Base-by-base conservation (phyloP, 2,888 invertebrate species). In the Eulithis prunata region DNA sequence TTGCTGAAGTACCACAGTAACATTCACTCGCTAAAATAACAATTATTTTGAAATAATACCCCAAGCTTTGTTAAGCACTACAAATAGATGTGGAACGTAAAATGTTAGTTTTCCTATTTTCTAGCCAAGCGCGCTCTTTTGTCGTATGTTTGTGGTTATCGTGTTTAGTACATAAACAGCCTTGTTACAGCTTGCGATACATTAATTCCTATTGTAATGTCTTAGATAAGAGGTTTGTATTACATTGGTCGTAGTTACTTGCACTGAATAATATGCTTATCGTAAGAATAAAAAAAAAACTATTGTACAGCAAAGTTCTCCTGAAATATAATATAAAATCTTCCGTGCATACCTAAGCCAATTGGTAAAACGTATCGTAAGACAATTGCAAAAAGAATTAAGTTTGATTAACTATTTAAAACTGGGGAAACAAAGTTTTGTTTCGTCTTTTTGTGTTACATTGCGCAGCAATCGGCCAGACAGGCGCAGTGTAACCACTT, bases 191-290 rank as follows among this genome's bases (percentile, higher is more conserved):
- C 87, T 87, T 88, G 83, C 82, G 78, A 84, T 81, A 77, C 80
- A 78, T 81, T 53, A 80, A 79, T 64, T 70, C 62, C 61, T 70
- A 71, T 58, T 62, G 64, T 73, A 66, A 68, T 67, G 58, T 69
- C 78, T 77, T 79, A 75, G 79, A 78, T 84, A 85, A 86, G 80
- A 81, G 76, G 79, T 86, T 90, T 89, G 87, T 90, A 90, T 86
- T 88, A 88, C 85, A 85, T 85, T 77, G 85, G 84, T 83, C 75
- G 73, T 89, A 89, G 86, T 83, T 88, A 87, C 85, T 81, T 84
- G 89, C 91, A 90, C 90, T 89, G 80, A 83, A 6, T 6, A 21
- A 82, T 83, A 83, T 85, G 87, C 89, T 87, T 88, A 86, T 78
- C 71, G 70, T 84, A 84, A 82, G 82, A 80, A 64, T 79, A 74